Evolutionary conservation across 1,140 invertebrate species (phyloP).

Genomic region (Drosophila setifemur): DNA sequence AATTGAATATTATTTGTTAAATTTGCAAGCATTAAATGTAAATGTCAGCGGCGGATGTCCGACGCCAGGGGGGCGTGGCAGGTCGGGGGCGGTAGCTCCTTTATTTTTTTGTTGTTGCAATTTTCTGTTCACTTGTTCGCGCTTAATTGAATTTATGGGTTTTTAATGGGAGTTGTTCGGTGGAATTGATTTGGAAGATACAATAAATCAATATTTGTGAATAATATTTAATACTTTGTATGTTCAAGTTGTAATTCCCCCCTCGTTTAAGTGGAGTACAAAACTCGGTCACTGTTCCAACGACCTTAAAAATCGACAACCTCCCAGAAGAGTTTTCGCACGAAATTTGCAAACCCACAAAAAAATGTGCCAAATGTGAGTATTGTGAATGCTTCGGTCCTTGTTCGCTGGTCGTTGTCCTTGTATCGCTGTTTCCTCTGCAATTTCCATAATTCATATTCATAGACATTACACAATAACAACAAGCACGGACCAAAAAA

Average conservation of each 20-base stretch:
- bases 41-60: slow-evolving; percentile 62
- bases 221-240: too few relatives aligned
- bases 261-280: neutral
- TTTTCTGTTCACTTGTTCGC: slow-evolving; percentile 16
- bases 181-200: neutral
- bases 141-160: slow-evolving; percentile 62
- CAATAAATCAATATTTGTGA: too few relatives aligned
- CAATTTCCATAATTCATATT: slow-evolving; percentile 82
- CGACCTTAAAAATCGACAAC: slow-evolving; percentile 33
- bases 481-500: slow-evolving; percentile 7
- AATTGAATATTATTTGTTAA: slow-evolving; percentile 82
- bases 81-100: slow-evolving; percentile 12
- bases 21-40: slow-evolving; percentile 81
- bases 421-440: slow-evolving; percentile 60
- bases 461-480: slow-evolving; percentile 64
- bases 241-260: neutral
- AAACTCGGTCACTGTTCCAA: slow-evolving; percentile 62
- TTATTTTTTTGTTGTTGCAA: slow-evolving; percentile 18
- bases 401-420: slow-evolving; percentile 49
- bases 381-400: slow-evolving; percentile 24
- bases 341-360: slow-evolving; percentile 37
- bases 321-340: slow-evolving; percentile 27
- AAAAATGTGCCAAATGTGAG: slow-evolving; percentile 44
- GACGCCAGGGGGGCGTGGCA: slow-evolving; percentile 51
- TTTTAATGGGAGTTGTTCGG: slow-evolving; percentile 22